Evolutionary conservation across 2,888 invertebrate genomes (phyloP).

Genomic region (Hirtodrosophila cameraria): DNA sequence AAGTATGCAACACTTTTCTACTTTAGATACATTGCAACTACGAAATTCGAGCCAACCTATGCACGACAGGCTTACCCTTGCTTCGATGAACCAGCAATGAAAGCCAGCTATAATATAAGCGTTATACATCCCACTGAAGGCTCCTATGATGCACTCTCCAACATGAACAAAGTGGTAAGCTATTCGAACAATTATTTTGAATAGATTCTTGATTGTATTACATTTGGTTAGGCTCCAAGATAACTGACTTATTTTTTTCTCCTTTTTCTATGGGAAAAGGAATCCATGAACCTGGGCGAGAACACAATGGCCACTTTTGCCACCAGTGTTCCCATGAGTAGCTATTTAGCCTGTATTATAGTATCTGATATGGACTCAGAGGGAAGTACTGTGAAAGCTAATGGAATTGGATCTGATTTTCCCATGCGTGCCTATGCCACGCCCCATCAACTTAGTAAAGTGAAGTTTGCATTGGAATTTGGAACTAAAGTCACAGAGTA

Average conservation of each 20-base stretch:
- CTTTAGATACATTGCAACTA: slow-evolving; percentile 90
- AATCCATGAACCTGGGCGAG: slow-evolving; percentile 67
- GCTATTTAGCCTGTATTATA: slow-evolving; percentile 95
- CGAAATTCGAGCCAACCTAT: slow-evolving; percentile 98
- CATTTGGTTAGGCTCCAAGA: too few relatives aligned
- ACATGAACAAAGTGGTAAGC: slow-evolving; percentile 87
- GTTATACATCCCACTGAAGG: slow-evolving; percentile 89
- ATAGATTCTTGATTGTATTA: too few relatives aligned
- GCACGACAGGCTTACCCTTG: slow-evolving; percentile 97
- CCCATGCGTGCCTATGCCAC: slow-evolving; percentile 91
- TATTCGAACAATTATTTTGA: too few relatives aligned
- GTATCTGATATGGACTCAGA: slow-evolving; percentile 92
- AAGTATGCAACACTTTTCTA: slow-evolving; percentile 37
- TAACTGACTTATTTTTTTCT: too few relatives aligned
- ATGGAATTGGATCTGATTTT: slow-evolving; percentile 86
- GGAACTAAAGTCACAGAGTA: slow-evolving; percentile 91
- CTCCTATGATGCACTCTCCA: slow-evolving; percentile 91
- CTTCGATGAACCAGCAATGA: slow-evolving; percentile 96
- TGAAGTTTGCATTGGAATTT: slow-evolving; percentile 90
- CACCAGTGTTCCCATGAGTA: slow-evolving; percentile 96
- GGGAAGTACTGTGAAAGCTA: slow-evolving; percentile 85
- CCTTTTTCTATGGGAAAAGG: slow-evolving; percentile 25
- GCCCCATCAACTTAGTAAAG: slow-evolving; percentile 90
- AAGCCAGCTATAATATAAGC: slow-evolving; percentile 92
- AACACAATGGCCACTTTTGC: slow-evolving; percentile 89